Conservation (phyloP, 1,140 invertebrate species). For the Drosophila willistoni region DNA sequence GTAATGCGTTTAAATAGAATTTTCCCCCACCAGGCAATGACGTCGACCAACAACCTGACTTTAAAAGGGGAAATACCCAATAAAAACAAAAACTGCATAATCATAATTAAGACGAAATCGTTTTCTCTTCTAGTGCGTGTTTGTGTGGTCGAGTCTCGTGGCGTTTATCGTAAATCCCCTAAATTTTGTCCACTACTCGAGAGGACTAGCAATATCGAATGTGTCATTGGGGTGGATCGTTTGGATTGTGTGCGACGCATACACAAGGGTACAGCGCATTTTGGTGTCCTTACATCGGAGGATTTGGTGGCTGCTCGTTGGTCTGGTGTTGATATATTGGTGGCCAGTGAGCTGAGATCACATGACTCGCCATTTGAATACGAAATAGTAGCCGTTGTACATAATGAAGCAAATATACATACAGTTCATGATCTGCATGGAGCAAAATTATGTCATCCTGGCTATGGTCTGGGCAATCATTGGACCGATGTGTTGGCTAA, state of each 20-base stretch:
- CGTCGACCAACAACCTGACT: background rate
- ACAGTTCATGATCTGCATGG: slow-evolving; percentile 86
- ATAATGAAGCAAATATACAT: slow-evolving; percentile 84
- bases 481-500: slow-evolving; percentile 88
- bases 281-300: slow-evolving; percentile 92
- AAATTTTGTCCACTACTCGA: slow-evolving; percentile 86
- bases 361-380: slow-evolving; percentile 85
- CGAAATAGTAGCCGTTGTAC: slow-evolving; percentile 88
- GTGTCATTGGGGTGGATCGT: slow-evolving; percentile 88
- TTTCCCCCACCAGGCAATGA: slow-evolving; percentile 33
- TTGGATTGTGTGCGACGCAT: slow-evolving; percentile 90
- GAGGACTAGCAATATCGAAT: slow-evolving; percentile 85
- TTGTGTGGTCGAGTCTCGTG: slow-evolving; percentile 87
- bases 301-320: slow-evolving; percentile 90
- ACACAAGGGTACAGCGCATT: slow-evolving; percentile 89
- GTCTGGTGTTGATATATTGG: slow-evolving; percentile 86
- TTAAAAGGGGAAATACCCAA: slow-evolving; percentile 34
- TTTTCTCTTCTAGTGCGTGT: slow-evolving; percentile 85
- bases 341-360: slow-evolving; percentile 88
- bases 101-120: slow-evolving; percentile 40
- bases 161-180: slow-evolving; percentile 84
- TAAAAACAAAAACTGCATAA: slow-evolving; percentile 23
- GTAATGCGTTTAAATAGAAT: slow-evolving; percentile 38
- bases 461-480: slow-evolving; percentile 86
- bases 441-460: slow-evolving; percentile 90